Conservation (phyloP, 53 echinoderm and acorn worm species). For the Holothuria scabra region DNA sequence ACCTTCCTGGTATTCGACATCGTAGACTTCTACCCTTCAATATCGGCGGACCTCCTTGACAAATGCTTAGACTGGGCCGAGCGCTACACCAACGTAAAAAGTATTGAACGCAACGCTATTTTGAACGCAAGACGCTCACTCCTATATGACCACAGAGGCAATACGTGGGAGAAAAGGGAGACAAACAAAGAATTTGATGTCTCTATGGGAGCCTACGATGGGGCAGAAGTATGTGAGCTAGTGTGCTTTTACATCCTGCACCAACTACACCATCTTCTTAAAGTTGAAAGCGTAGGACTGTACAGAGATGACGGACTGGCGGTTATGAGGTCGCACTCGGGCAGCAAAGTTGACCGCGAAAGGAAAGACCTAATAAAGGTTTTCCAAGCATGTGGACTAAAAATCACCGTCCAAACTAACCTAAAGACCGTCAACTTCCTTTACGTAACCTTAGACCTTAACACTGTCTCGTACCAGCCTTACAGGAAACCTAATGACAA, state of each 20-base stretch:
- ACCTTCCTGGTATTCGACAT: no score
- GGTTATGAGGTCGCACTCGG: background rate
- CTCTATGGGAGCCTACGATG: constrained; percentile 23
- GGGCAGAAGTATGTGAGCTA: background rate
- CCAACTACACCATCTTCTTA: background rate
- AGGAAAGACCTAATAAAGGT: constrained; percentile 39
- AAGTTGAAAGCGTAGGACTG: background rate
- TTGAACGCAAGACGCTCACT: no score
- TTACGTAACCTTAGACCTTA: constrained; percentile 41
- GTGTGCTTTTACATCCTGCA: background rate
- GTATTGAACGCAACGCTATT: no score
- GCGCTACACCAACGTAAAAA: no score
- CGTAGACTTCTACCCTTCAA: no score
- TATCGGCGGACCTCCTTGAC: no score
- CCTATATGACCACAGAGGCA: background rate
- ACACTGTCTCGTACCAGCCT: constrained; percentile 1
- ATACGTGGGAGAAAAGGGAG: constrained; percentile 13
- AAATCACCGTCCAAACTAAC: constrained; percentile 40
- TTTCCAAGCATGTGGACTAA: constrained; percentile 1
- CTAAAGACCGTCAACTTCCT: constrained; percentile 36
- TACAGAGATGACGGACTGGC: constrained; percentile 1
- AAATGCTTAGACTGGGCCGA: no score
- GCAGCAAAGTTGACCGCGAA: constrained; percentile 24
- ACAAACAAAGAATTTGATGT: constrained; percentile 11
- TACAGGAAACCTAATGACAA: constrained; percentile 37